Conservation (phyloP, 2,888 invertebrate genomes). For the Sinopyrophorus schimmeli region DNA sequence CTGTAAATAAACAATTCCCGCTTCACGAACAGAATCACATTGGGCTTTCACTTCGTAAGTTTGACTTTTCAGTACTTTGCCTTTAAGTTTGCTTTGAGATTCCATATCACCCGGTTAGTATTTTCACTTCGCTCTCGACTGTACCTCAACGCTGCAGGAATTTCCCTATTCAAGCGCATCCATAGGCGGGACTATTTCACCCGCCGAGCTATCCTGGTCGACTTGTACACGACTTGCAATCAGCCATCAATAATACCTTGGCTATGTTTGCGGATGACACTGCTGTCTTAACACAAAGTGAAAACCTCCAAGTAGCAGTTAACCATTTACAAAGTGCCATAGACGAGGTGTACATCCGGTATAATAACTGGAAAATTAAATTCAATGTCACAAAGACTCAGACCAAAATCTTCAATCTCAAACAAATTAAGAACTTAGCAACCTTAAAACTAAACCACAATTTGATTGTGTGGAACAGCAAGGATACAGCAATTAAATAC, state of each 20-base stretch:
- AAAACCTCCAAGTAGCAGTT: conserved; percentile 2
- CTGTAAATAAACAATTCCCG: no score
- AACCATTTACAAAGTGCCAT: neutral
- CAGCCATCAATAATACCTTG: neutral
- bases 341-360: neutral
- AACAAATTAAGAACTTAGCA: neutral
- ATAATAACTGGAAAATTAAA: neutral
- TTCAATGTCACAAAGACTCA: conserved; percentile 1
- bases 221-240: no score
- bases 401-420: neutral
- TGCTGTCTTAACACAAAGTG: neutral
- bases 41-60: no score
- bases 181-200: no score
- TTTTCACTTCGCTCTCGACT: no score
- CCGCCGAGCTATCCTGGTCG: no score
- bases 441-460: neutral
- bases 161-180: no score
- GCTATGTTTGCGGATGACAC: neutral
- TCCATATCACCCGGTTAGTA: no score
- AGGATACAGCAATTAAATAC: neutral
- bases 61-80: no score
- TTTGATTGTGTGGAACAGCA: neutral
- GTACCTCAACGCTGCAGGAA: no score
- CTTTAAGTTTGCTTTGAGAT: no score
- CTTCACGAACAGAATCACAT: no score